A percentile compares a stretch with the other conserved stretches of the same genome.
These are phyloP conservation scores for Xenopus petersii DNA, from an alignment of 2,797 vertebrate species.

Conservation along the genomic window DNA sequence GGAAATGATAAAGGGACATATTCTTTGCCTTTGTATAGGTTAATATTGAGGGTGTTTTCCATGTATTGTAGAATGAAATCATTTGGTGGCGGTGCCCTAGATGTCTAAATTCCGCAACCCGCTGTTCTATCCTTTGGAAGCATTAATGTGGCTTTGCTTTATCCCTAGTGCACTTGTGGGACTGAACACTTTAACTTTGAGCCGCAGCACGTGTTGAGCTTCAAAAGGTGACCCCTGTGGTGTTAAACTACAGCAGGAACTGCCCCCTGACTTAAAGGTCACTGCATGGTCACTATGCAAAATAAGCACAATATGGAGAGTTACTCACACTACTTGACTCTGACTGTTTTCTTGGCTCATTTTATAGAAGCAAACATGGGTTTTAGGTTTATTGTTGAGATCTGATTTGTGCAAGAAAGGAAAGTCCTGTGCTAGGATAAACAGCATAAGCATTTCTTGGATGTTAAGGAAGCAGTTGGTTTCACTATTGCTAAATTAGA, in stretches of 20 bases:
- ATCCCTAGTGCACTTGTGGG: slow-evolving; percentile 1
- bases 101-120: no score
- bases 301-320: slow-evolving; percentile 8
- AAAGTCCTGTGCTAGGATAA: no score
- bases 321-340: slow-evolving; percentile 5
- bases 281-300: slow-evolving; percentile 28
- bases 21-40: no score
- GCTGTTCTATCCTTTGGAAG: slow-evolving; percentile 1
- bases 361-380: background rate
- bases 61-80: no score
- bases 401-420: no score
- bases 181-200: slow-evolving; percentile 11
- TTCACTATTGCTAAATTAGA: slow-evolving; percentile 8
- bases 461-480: background rate
- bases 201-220: slow-evolving; percentile 22
- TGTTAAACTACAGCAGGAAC: slow-evolving; percentile 5
- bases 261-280: slow-evolving; percentile 26
- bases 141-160: slow-evolving; percentile 3
- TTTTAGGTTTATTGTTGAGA: no score
- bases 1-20: no score
- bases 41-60: no score
- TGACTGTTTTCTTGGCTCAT: background rate
- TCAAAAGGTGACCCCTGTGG: slow-evolving; percentile 32
- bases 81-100: no score
- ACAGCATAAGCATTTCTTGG: no score